Base-by-base conservation (phyloP, 2,888 invertebrate genomes). In the Eucera pruinosa region DNA sequence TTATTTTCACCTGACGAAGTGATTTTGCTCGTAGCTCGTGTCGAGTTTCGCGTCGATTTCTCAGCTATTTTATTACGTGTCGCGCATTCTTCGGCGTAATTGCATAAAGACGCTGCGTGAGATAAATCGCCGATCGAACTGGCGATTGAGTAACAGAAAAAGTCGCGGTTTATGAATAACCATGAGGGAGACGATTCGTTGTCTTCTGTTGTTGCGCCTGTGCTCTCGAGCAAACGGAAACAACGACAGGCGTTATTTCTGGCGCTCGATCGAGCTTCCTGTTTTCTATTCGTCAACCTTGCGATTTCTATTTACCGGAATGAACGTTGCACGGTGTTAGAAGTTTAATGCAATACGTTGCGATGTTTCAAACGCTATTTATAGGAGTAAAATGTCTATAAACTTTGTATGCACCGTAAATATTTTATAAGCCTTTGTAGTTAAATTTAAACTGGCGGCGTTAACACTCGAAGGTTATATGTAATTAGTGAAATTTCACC, bases 71-170 rank as follows among this genome's bases (percentile, higher is more conserved):
- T 60, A 47, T 65, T 72, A 66, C 65, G 73, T 48, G 60, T 72
- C 65, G 54, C 54, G 65, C 73, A 75, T 75, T 60, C 75, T 27
- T n/a, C 41, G 39, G 54, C 65, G 73, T 72, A 72, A 75, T 75
- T 72, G 73, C 75, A 75, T 72, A 72, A 72, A 72, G 73, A 75
- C 75, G 65, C 27, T 73, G 75, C 73, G 75, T 72, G 75, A 72
- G 75, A 75, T 75, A 75, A 75, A 75, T 75, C 27, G 60, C 20
- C 65, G 75, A 75, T 75, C 73, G 65, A 48, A 27, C 39, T 25
- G 60, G 2, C 45, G 66, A 72, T 75, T 75, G 73, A 55, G 75
- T 75, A 75, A 75, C 65, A 73, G 75, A 75, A 75, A 75, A 75
- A 75, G 73, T 65, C 74, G 33, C 47, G 33, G 60, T 47, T 58